Evolutionary conservation across 1,140 invertebrate species (phyloP).

Genomic region (Brachionus sp.): DNA sequence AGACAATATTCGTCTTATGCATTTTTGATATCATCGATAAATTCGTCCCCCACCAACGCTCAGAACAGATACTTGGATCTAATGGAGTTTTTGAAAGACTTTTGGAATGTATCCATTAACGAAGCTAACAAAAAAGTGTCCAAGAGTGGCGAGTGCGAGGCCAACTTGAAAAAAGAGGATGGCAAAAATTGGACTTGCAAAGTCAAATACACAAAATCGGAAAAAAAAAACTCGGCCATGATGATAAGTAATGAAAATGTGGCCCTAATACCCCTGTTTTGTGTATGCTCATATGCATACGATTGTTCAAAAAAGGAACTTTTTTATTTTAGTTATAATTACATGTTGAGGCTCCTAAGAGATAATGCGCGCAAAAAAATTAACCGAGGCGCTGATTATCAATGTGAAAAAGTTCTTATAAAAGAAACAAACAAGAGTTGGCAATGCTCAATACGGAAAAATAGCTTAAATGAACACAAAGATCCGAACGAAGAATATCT

Average conservation of each 20-base stretch:
- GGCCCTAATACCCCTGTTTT: background rate
- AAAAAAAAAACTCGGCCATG: background rate
- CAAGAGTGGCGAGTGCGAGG: background rate
- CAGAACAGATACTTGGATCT: background rate
- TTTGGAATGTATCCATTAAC: background rate
- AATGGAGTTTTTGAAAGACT: background rate
- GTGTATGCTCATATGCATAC: conserved; percentile 11
- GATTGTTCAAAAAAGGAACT: background rate
- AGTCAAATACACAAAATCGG: background rate
- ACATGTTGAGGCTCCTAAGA: background rate
- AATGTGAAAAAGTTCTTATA: background rate
- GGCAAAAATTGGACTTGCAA: conserved; percentile 16
- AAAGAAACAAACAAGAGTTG: background rate
- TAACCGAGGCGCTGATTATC: conserved; percentile 21
- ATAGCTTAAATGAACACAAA: background rate
- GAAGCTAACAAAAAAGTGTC: background rate
- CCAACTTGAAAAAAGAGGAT: conserved; percentile 1
- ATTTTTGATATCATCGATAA: background rate
- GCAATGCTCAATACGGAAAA: background rate
- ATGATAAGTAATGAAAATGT: background rate
- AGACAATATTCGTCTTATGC: background rate
- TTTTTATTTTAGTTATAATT: conserved; percentile 9
- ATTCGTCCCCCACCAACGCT: background rate
- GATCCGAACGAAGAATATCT: background rate
- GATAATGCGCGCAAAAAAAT: background rate